Base-by-base conservation (phyloP, 30 jellyfish, hydroid and myxozoan genomes). In the Cassiopea xamachana region DNA sequence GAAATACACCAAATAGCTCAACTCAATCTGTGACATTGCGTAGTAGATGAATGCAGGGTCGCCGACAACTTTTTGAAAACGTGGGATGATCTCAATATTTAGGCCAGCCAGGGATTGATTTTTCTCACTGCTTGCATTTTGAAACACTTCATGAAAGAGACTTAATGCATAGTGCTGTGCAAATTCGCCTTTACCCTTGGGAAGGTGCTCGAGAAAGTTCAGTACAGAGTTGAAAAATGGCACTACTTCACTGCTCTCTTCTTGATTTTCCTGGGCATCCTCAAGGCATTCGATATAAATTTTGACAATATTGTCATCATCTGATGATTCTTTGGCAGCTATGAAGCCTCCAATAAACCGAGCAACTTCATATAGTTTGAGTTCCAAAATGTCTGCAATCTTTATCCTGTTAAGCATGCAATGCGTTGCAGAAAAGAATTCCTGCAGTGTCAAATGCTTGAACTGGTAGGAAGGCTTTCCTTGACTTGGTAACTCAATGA, bases 271-370 rank as follows among this genome's bases (percentile, higher is more conserved):
- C n/a, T 69, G 39, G n/a, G 46, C 7, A 73, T 44, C 16, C 61
- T 73, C 82, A 4, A 73, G 18, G 16, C 82, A 44, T 12, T 73
- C 61, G 7, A 73, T 73, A 47, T 39, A 73, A 3, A 15, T 19
- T 12, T 27, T 12, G 7, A 73, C 82, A 47, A 73, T 73, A 73
- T 73, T 18, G 3, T 73, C 82, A 3, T 73, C 82, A 10, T 73
- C 61, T 14, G 82, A 12, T 18, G 7, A 39, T 73, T 27, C 61
- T 39, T 39, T 39, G 59, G 82, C 82, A 3, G 82, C 49, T 4
- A 27, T 64, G 55, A 73, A 73, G 18, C 82, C 82, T 73, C 82
- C 82, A 73, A 73, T 73, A 39, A 73, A 73, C n/a, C 82, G 51
- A 5, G 61, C 61, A 39, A 73, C 82, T 27, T 73, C 82, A 47